Evolutionary conservation across 2,113 vertebrate genomes (phyloP), one percentile per base, ranked within the genome.

Genomic region (Anhinga anhinga): DNA sequence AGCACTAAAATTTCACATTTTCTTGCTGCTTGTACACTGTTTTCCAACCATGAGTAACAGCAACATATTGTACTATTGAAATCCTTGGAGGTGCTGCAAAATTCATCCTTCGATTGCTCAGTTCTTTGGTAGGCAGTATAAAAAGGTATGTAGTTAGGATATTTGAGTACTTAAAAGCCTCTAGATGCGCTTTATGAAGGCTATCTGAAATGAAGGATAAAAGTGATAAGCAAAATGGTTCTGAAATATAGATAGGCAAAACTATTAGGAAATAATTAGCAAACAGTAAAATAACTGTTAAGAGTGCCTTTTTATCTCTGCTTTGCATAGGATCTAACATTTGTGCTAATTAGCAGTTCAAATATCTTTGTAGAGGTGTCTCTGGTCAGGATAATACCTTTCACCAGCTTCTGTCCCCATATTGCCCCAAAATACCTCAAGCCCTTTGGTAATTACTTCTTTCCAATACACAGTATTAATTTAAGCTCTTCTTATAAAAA

Each of bases 401-500:
- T 88, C 50, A 79, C 38, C 12, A 53, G 34, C 73, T 80, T 83
- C 71, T 84, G 66, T 90, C n/a, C 78, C 74, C 59, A 25, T 86
- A 71, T 82, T 92, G 53, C 65, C 45, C 58, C 53, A 88, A 70
- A 94, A 82, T 88, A 90, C 72, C 34, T 93, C 84, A 56, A 95
- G 59, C 74, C 38, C 40, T 29, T 32, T 86, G 55, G 55, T 78
- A 97, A 93, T 96, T 88, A 14, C 26, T 70, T 93, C 49, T 91
- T 82, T 82, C 61, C 0, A 2, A 83, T 93, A 61, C 1, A 82
- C 50, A n/a, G 82, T 82, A 96, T 94, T 87, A 95, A 86, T 94
- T 88, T 96, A 96, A 94, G 76, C 83, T 96, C 76, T 77, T 96
- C 62, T 94, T 96, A 93, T 78, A 91, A 84, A 97, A 97, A 90